Evolutionary conservation across 2,888 invertebrate genomes (phyloP).

Genomic region (Agrotis exclamationis): DNA sequence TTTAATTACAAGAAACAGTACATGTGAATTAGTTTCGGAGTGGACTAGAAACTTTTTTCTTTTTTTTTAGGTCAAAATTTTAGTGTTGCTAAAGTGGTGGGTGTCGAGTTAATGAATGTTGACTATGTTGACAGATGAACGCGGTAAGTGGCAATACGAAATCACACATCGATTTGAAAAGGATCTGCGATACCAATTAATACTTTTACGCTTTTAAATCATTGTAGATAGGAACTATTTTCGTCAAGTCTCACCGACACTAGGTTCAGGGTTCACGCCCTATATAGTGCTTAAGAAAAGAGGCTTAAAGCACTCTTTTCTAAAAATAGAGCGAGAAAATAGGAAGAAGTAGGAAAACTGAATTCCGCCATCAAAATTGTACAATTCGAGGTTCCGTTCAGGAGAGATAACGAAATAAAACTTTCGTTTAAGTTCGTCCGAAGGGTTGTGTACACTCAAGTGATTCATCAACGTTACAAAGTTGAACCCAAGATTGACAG

Average conservation of each 20-base stretch:
- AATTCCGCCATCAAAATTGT: slow-evolving; percentile 63
- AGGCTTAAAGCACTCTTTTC: slow-evolving; percentile 10
- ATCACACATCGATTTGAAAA: slow-evolving; percentile 53
- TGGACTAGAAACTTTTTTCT: slow-evolving; percentile 48
- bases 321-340: slow-evolving; percentile 46
- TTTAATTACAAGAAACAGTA: slow-evolving; percentile 10
- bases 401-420: slow-evolving; percentile 76
- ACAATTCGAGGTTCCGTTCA: slow-evolving; percentile 67
- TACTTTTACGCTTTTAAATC: neutral
- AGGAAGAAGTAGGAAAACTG: slow-evolving; percentile 35
- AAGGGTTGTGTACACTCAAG: slow-evolving; percentile 64
- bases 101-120: slow-evolving; percentile 75
- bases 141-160: slow-evolving; percentile 78
- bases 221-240: slow-evolving; percentile 16
- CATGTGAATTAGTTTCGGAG: slow-evolving; percentile 34
- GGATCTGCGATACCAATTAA: slow-evolving; percentile 30
- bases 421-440: slow-evolving; percentile 69
- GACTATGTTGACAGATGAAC: slow-evolving; percentile 76
- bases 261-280: slow-evolving; percentile 39
- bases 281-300: slow-evolving; percentile 30
- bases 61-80: slow-evolving; percentile 62
- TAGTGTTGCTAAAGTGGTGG: slow-evolving; percentile 72
- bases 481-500: slow-evolving; percentile 70
- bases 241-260: slow-evolving; percentile 21
- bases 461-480: slow-evolving; percentile 74